phyloP scores from a whole-genome alignment of 1,140 invertebrate species.

The Eriosoma lanigerum region DNA sequence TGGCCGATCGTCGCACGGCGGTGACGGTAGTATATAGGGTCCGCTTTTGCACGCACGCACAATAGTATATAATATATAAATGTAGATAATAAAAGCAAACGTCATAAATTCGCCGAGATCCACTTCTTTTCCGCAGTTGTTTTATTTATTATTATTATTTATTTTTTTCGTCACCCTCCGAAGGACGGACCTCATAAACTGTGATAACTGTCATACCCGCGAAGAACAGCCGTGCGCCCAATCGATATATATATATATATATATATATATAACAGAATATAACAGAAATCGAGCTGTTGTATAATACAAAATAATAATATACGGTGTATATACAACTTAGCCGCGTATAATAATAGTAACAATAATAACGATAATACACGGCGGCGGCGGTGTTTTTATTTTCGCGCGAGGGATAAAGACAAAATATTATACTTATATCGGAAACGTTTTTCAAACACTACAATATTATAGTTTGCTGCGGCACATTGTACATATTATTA shows the following conservation, averaged over 20 bases:
- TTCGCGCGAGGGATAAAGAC: background rate
- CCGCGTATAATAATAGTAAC: background rate
- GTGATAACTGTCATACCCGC: constrained; percentile 47
- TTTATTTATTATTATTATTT: constrained; percentile 16
- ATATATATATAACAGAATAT: too few species aligned
- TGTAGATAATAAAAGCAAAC: constrained; percentile 27
- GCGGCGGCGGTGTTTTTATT: too few species aligned
- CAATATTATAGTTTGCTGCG: too few species aligned
- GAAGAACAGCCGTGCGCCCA: background rate
- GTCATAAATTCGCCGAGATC: constrained; percentile 48
- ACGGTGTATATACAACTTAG: too few species aligned
- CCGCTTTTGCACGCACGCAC: background rate
- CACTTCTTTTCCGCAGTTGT: constrained; percentile 42
- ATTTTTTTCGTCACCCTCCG: constrained; percentile 23
- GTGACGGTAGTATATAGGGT: background rate
- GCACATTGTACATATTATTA: too few species aligned
- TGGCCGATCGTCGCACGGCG: background rate
- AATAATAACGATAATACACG: background rate
- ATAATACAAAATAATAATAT: too few species aligned
- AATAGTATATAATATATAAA: background rate
- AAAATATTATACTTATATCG: background rate
- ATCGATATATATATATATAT: background rate
- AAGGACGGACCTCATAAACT: constrained; percentile 27
- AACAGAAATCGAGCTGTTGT: too few species aligned
- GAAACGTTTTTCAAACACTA: background rate